phyloP scores from a whole-genome alignment of 2,113 vertebrate genomes.

The Nesogale talazaci region DNA sequence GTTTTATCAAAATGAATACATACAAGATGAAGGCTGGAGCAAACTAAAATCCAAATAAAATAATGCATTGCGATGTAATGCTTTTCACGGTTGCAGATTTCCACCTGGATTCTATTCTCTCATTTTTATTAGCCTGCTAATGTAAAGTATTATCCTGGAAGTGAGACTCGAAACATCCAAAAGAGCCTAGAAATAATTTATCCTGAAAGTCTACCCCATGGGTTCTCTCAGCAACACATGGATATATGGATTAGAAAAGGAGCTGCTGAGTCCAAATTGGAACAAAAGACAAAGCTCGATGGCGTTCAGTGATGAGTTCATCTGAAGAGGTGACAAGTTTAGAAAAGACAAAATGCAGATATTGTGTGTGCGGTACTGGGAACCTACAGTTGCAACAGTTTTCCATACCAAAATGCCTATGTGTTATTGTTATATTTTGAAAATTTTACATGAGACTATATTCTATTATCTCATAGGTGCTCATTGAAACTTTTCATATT shows the following conservation, averaged over 20 bases:
- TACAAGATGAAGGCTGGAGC: neutral
- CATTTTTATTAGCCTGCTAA: neutral
- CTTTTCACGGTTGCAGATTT: neutral
- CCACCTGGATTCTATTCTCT: constrained; percentile 42
- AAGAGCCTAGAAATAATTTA: constrained; percentile 57
- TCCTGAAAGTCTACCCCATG: constrained; percentile 16
- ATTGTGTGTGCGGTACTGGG: constrained; percentile 19
- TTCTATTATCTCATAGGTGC: neutral
- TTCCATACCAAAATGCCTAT: neutral
- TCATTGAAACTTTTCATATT: constrained; percentile 19
- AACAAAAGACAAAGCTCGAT: constrained; percentile 33
- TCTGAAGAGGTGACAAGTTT: neutral
- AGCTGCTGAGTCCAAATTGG: constrained; percentile 40
- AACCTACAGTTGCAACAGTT: neutral
- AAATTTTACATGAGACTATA: neutral
- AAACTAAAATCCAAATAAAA: constrained; percentile 19
- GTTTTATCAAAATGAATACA: neutral
- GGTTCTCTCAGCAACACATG: constrained; percentile 38
- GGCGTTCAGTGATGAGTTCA: neutral
- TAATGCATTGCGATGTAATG: constrained; percentile 18
- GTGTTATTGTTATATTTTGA: neutral
- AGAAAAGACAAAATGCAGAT: neutral
- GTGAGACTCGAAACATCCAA: neutral
- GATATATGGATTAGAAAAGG: neutral
- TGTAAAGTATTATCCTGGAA: constrained; percentile 21